These are phyloP conservation scores for Cydia strobilella DNA, from an alignment of 1,140 invertebrate genomes.

Conservation along the genomic window DNA sequence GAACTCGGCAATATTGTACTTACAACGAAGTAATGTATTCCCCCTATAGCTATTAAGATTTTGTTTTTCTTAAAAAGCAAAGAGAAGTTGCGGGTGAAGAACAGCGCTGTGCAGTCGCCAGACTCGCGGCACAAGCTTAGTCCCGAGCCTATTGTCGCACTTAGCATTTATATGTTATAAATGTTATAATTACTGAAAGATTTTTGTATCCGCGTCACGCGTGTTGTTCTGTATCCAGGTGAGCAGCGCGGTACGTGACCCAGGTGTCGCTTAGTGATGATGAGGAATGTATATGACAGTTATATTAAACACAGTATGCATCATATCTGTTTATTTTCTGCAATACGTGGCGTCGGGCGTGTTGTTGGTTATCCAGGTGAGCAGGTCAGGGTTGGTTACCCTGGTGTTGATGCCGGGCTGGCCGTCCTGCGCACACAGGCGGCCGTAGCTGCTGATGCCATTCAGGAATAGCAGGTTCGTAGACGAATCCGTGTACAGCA, in stretches of 20 bases:
- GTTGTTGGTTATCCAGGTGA: conserved; percentile 79
- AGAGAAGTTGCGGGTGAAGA: no score
- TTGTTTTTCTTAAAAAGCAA: no score
- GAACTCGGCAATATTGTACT: no score
- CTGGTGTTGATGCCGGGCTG: conserved; percentile 80
- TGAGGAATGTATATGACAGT: no score
- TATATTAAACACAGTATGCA: background rate
- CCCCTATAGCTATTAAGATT: no score
- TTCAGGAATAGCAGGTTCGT: conserved; percentile 70
- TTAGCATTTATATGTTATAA: no score
- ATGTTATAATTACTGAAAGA: no score
- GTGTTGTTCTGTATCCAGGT: background rate
- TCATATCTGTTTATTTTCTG: conserved; percentile 41
- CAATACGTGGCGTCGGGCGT: conserved; percentile 68
- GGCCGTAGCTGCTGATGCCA: conserved; percentile 82
- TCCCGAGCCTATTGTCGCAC: no score
- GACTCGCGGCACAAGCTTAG: no score
- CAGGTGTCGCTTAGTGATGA: no score
- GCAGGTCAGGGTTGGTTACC: conserved; percentile 70
- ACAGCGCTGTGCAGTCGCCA: no score
- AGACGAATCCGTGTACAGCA: conserved; percentile 80
- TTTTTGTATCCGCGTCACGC: background rate
- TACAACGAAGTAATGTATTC: no score
- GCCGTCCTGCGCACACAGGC: conserved; percentile 68
- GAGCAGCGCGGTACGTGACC: background rate